Percentiles rank a stretch among this genome's conserved stretches.
These are phyloP conservation scores for Omphaloscelis lunosa DNA, from an alignment of 2,888 invertebrate species.

Conservation along the genomic window DNA sequence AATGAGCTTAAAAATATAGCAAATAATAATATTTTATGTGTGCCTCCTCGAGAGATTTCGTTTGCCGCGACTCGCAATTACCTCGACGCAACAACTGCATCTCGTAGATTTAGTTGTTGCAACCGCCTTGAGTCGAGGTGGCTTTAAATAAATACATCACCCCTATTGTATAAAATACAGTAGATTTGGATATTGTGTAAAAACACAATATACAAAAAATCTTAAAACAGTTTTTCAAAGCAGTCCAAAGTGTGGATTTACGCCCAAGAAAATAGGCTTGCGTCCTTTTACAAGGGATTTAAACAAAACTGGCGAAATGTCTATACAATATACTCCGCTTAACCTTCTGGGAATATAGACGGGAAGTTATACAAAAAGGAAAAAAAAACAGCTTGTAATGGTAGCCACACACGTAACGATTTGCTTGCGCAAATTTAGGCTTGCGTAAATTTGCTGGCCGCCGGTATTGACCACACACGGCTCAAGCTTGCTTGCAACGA, in stretches of 20 bases:
- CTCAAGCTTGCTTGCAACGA: no score
- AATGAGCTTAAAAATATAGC: conserved; percentile 13
- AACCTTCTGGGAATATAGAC: not conserved
- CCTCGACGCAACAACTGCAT: no score
- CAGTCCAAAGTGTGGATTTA: not conserved
- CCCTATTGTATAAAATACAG: not conserved
- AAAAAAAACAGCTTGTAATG: no score
- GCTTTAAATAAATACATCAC: not conserved
- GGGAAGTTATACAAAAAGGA: not conserved
- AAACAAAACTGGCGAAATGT: not conserved
- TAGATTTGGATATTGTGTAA: not conserved
- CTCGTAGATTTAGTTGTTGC: no score
- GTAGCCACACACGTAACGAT: no score
- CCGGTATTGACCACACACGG: no score
- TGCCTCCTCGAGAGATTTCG: not conserved
- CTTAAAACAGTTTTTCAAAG: not conserved
- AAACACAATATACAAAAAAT: not conserved
- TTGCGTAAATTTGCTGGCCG: no score
- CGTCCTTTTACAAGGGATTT: not conserved
- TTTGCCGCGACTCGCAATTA: no score
- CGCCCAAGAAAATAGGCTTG: not conserved
- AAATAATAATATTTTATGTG: no score
- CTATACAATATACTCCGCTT: not conserved
- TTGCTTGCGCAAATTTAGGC: no score
- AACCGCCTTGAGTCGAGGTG: no score